Evolutionary conservation across 2,113 vertebrate genomes (phyloP).

Genomic region (Sclerurus mexicanus): DNA sequence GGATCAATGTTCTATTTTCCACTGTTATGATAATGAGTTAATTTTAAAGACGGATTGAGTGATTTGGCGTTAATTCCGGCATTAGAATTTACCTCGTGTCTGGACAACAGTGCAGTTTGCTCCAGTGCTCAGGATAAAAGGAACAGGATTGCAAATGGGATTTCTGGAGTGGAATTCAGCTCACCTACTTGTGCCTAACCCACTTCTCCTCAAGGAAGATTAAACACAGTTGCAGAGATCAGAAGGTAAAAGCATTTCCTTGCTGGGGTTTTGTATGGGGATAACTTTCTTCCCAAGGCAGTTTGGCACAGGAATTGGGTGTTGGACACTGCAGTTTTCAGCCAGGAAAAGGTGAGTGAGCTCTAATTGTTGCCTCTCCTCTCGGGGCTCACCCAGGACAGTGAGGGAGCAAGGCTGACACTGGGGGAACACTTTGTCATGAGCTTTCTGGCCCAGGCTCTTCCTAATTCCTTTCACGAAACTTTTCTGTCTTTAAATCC

Average conservation of each 20-base stretch:
- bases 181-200: not conserved
- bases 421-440: not conserved
- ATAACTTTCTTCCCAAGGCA: not conserved
- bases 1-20: constrained; percentile 66
- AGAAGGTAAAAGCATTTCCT: not conserved
- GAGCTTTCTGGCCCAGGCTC: not conserved
- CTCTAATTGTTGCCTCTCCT: not conserved
- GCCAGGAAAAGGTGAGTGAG: not conserved
- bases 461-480: not conserved
- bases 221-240: not conserved
- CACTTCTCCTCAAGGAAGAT: not conserved
- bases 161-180: not conserved
- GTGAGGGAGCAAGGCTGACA: not conserved
- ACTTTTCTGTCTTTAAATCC: not conserved
- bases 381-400: not conserved
- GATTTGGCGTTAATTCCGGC: constrained; percentile 47
- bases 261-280: not conserved
- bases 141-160: not conserved
- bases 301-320: not conserved
- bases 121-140: not conserved
- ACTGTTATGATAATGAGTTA: constrained; percentile 62
- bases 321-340: not conserved
- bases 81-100: constrained; percentile 57
- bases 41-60: constrained; percentile 60
- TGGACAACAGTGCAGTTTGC: not conserved